Conservation (phyloP, 2,888 invertebrate species). For the Toxonevra muliebris region DNA sequence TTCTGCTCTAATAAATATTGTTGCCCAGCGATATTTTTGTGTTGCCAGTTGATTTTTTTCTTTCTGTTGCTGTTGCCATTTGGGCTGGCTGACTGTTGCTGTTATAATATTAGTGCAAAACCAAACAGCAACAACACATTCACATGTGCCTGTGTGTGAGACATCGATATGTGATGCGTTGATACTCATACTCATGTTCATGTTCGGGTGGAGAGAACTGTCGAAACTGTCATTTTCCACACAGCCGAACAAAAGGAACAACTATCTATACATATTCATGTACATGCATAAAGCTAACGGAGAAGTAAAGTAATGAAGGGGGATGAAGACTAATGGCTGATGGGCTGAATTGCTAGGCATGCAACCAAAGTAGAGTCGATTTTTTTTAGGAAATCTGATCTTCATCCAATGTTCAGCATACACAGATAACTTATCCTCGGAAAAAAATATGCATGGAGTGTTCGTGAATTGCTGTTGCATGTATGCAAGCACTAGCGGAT, state of each 20-base stretch:
- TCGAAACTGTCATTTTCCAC: constrained; percentile 26
- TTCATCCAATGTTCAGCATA: neutral
- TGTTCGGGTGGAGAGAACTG: constrained; percentile 23
- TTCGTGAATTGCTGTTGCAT: neutral
- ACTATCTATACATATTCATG: neutral
- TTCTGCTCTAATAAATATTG: constrained; percentile 32
- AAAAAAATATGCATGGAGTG: neutral
- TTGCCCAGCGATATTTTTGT: constrained; percentile 19
- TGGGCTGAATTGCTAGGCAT: too few relatives aligned
- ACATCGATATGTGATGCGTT: too few relatives aligned
- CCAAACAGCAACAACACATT: too few relatives aligned
- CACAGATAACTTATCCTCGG: neutral
- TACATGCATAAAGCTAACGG: too few relatives aligned
- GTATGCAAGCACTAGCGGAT: too few relatives aligned
- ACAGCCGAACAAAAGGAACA: neutral
- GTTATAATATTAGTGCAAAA: too few relatives aligned
- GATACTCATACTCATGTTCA: neutral
- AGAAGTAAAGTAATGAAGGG: too few relatives aligned
- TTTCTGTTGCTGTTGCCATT: neutral
- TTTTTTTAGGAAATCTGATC: constrained; percentile 27
- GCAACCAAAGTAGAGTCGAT: constrained; percentile 20
- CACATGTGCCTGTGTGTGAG: too few relatives aligned
- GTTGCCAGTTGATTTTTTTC: constrained; percentile 1
- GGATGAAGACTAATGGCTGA: too few relatives aligned
- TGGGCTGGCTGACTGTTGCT: neutral